Base-by-base conservation (phyloP, 2,113 vertebrate genomes). In the Caloenas nicobarica region DNA sequence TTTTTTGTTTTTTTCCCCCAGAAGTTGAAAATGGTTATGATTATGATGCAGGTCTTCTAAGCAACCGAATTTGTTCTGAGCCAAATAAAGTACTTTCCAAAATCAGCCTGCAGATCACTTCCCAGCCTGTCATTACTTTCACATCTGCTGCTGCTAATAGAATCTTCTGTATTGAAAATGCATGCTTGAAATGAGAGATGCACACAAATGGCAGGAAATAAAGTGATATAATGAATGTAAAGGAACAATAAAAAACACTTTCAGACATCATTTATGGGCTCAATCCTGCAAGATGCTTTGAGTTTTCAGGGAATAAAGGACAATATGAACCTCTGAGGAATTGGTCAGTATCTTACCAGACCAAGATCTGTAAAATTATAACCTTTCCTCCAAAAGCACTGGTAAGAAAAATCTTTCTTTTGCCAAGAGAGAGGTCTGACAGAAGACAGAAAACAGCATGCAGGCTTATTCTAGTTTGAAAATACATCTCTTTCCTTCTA, bases 61-160 rank as follows among this genome's bases (percentile, higher is more conserved):
- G 81, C 18, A 68, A 96, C 61, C 24, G 68, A 33, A 93, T 82
- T 95, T 82, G 61, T 91, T 82, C 81, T 66, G 60, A 91, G 61
- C 60, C 79, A 91, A 94, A 91, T 70, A 89, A 77, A 83, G 77
- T 73, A 61, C 66, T 95, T 93, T 87, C 86, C 65, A 86, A 95
- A 96, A 93, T 91, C 77, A 93, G 87, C 44, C 29, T 82, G 48
- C 70, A 83, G 34, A 81, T 96, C 31, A 71, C 17, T 74, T 96
- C 70, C 90, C 58, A 78, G 57, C 51, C 91, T 95, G n/a, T 64
- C 62, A 95, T 95, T 92, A 95, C 66, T 42, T 69, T 95, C 89
- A 93, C 76, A 95, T 94, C 60, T 91, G 74, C 57, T 93, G 51
- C 77, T 86, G 65, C 34, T 91, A 65, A 46, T 42, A 53, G 64